phyloP scores from a whole-genome alignment of 2,113 vertebrate species.

The Diadophis punctatus region DNA sequence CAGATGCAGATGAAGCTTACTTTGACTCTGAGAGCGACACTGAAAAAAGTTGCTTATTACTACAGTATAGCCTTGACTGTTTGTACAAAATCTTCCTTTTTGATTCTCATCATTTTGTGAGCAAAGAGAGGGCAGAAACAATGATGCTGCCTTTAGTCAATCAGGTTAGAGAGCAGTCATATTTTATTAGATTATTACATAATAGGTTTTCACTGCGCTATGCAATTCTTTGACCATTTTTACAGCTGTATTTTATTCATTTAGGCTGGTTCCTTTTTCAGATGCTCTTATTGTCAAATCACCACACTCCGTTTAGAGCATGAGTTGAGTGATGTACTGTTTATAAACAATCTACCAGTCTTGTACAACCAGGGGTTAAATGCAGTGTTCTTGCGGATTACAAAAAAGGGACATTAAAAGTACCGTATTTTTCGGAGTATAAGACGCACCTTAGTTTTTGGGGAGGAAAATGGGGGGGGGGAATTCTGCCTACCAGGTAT shows the following conservation, averaged over 20 bases:
- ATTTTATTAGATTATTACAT: neutral
- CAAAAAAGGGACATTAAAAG: neutral
- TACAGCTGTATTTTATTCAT: neutral
- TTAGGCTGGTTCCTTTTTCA: neutral
- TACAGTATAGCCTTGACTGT: slow-evolving; percentile 79
- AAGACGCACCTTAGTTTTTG: too few relatives aligned
- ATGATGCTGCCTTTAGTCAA: slow-evolving; percentile 86
- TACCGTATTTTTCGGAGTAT: too few relatives aligned
- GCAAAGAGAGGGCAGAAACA: slow-evolving; percentile 83
- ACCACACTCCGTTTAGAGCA: neutral
- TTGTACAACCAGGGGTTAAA: neutral
- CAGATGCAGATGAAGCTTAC: slow-evolving; percentile 72
- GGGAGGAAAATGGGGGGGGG: too few relatives aligned
- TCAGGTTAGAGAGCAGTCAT: slow-evolving; percentile 73
- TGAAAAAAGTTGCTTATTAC: slow-evolving; percentile 78
- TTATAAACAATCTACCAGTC: neutral
- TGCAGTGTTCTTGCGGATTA: neutral
- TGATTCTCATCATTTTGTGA: slow-evolving; percentile 89
- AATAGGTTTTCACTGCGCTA: neutral
- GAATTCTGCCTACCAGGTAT: too few relatives aligned
- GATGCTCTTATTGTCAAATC: neutral
- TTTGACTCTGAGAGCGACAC: slow-evolving; percentile 72
- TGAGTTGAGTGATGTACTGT: neutral
- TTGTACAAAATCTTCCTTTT: slow-evolving; percentile 91
- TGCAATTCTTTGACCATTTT: neutral